Base-by-base conservation (phyloP, 2,113 vertebrate genomes). In the Fukomys damarensis region DNA sequence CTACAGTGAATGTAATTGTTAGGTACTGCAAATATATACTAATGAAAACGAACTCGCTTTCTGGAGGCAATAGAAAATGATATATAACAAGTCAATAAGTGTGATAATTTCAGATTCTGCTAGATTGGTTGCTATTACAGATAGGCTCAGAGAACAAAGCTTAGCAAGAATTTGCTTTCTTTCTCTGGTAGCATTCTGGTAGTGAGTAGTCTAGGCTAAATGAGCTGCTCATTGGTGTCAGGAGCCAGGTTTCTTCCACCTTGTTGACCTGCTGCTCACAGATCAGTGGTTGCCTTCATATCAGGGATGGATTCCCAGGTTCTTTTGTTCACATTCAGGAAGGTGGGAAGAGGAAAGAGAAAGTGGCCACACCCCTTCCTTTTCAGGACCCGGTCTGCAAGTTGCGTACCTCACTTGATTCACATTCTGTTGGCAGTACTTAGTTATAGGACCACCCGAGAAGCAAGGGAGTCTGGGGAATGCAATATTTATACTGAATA, bases 391-490 rank as follows among this genome's bases (percentile, higher is more conserved):
- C 70, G 61, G 86, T 38, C 49, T 81, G 43, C 22, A 86, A 58
- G 6, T 24, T 54, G 30, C 11, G n/a, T 43, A 43, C 26, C 58
- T 79, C 43, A 41, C 59, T 89, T 43, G 49, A 61, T 52, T 96
- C 52, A 74, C 1, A 58, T 32, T 10, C 43, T 52, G 58, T 30
- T 54, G 65, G 32, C 20, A 49, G 35, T 85, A 41, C 30, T 49
- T 91, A 91, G 43, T 91, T 43, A 91, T 26, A 35, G 52, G 66
- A 49, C 49, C 24, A 80, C 2, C 32, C 38, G 41, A 66, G n/a
- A 80, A 79, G 24, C 61, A 92, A 93, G 9, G 74, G 1, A 58
- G 17, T 59, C 93, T 97, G 93, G 79, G 80, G 79, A 93, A 89
- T 86, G 16, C 89, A 74, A 70, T 86, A 28, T 92, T 92, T 65